Evolutionary conservation across 2,113 vertebrate species (phyloP).

Genomic region (Copsychus sechellarum): DNA sequence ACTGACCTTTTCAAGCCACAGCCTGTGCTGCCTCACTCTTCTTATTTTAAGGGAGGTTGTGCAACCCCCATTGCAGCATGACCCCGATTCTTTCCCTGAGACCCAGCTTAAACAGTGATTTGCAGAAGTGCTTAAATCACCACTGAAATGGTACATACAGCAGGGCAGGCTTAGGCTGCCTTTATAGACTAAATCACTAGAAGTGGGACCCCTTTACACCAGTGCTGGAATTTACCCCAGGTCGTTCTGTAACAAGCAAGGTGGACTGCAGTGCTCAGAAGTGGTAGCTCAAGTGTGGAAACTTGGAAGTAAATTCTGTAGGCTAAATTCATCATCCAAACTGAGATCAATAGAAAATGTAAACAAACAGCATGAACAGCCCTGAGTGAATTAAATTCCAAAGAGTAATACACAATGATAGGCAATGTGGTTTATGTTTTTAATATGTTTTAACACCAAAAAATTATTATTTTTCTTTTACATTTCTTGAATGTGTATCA

Average conservation of each 20-base stretch:
- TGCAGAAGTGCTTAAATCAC: slow-evolving; percentile 27
- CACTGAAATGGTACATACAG: not conserved
- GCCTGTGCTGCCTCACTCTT: not conserved
- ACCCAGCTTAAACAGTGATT: not conserved
- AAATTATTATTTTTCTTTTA: not conserved
- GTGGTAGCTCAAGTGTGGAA: not conserved
- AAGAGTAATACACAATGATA: not conserved
- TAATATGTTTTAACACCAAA: slow-evolving; percentile 38
- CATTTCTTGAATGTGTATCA: slow-evolving; percentile 4
- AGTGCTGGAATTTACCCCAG: not conserved
- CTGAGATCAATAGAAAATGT: slow-evolving; percentile 16
- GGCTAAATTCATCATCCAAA: not conserved
- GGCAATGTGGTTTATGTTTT: slow-evolving; percentile 54
- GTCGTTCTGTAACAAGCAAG: not conserved
- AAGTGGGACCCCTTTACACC: not conserved
- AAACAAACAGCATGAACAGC: slow-evolving; percentile 16
- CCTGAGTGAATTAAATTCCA: slow-evolving; percentile 46
- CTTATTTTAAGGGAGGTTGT: not conserved
- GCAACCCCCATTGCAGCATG: not conserved
- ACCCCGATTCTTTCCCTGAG: not conserved
- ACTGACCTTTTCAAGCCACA: not conserved
- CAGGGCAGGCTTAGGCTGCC: not conserved
- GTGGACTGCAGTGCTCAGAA: not conserved
- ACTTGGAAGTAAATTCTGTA: not conserved
- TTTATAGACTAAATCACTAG: not conserved